These are phyloP conservation scores for Apodemia hepburni DNA, from an alignment of 2,888 invertebrate genomes.

Conservation along the genomic window DNA sequence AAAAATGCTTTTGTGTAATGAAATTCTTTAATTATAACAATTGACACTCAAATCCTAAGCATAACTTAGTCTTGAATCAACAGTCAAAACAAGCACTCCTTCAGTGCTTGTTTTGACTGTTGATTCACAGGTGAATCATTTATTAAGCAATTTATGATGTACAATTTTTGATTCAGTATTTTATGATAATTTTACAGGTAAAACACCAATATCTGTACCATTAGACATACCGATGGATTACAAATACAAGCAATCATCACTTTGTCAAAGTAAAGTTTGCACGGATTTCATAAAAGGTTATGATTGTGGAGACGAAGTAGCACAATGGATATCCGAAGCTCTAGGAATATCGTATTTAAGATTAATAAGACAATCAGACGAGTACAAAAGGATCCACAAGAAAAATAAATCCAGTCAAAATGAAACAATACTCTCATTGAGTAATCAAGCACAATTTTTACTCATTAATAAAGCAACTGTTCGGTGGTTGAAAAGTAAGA, in stretches of 20 bases:
- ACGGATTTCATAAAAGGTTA: slow-evolving; percentile 88
- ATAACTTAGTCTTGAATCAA: too few species aligned
- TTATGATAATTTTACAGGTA: slow-evolving; percentile 57
- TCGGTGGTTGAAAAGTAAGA: slow-evolving; percentile 82
- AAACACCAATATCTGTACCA: slow-evolving; percentile 72
- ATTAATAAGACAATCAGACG: slow-evolving; percentile 81
- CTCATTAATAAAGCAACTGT: slow-evolving; percentile 90
- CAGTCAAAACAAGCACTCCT: too few species aligned
- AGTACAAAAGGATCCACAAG: slow-evolving; percentile 49
- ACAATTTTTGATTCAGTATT: slow-evolving; percentile 1
- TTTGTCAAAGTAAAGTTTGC: slow-evolving; percentile 92
- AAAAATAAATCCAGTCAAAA: slow-evolving; percentile 47
- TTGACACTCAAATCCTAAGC: too few species aligned
- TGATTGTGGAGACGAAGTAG: slow-evolving; percentile 92
- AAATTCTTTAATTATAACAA: too few species aligned
- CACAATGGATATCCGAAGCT: slow-evolving; percentile 89
- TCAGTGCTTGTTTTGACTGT: too few species aligned
- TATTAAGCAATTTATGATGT: too few species aligned
- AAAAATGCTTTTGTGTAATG: too few species aligned
- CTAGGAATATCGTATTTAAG: slow-evolving; percentile 85
- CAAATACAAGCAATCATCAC: slow-evolving; percentile 46
- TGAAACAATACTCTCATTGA: slow-evolving; percentile 76
- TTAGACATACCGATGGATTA: slow-evolving; percentile 53
- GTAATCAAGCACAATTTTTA: slow-evolving; percentile 93
- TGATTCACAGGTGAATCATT: too few species aligned